Conservation (phyloP, 2,113 vertebrate species). For the Paralichthys olivaceus region DNA sequence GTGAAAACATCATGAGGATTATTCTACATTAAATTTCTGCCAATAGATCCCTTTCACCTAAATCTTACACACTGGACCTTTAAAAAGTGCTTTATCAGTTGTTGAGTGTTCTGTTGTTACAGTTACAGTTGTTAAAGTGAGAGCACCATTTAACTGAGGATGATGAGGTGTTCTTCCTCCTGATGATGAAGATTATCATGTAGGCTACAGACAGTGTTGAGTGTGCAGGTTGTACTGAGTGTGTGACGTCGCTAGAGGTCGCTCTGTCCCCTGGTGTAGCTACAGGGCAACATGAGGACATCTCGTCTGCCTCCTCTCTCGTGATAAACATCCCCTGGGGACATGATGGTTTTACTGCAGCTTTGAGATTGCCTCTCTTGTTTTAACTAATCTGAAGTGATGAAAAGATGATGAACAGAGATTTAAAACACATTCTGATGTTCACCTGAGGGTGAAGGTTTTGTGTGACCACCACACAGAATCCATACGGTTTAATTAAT, state of each 20-base stretch:
- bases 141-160: too few relatives aligned
- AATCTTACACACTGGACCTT: too few relatives aligned
- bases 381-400: conserved; percentile 27
- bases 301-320: conserved; percentile 19
- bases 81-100: too few relatives aligned
- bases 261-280: conserved; percentile 28
- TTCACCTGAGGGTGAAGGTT: conserved; percentile 9
- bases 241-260: conserved; percentile 62
- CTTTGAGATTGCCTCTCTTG: neutral
- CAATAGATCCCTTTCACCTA: too few relatives aligned
- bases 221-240: neutral
- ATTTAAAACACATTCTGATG: conserved; percentile 30
- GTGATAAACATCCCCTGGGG: conserved; percentile 39
- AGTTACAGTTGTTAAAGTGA: too few relatives aligned
- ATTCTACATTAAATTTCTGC: too few relatives aligned
- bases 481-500: neutral
- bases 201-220: neutral
- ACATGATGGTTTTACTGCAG: conserved; percentile 4
- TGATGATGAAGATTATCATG: too few relatives aligned
- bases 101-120: too few relatives aligned
- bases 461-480: neutral
- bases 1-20: too few relatives aligned
- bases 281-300: conserved; percentile 47
- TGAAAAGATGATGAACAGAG: conserved; percentile 35
- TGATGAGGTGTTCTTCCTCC: too few relatives aligned